Conservation (phyloP, 1,140 invertebrate species). For the Bombus huntii region DNA sequence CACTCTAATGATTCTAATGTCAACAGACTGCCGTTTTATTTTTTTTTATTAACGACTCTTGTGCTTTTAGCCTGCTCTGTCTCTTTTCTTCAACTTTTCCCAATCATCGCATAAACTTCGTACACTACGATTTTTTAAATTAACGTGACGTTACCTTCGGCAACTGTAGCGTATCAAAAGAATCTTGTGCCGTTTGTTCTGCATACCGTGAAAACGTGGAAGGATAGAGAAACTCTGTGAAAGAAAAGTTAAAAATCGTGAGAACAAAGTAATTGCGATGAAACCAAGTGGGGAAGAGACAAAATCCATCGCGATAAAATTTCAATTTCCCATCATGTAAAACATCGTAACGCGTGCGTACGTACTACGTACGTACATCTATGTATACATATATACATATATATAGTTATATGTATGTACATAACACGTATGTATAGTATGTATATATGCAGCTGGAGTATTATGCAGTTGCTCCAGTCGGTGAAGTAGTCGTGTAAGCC, state of each 20-base stretch:
- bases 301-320: conserved; percentile 15
- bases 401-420: background rate
- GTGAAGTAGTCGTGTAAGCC: conserved; percentile 68
- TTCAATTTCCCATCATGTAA: conserved; percentile 17
- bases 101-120: too few relatives aligned
- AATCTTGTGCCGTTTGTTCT: too few relatives aligned
- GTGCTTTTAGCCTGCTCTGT: too few relatives aligned
- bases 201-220: background rate
- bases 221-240: background rate
- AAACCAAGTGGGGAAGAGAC: background rate
- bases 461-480: conserved; percentile 65
- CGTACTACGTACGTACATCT: background rate
- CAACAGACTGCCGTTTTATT: too few relatives aligned
- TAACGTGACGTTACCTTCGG: too few relatives aligned
- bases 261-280: background rate
- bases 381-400: background rate
- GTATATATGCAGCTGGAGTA: conserved; percentile 49
- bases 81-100: too few relatives aligned
- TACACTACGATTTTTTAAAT: too few relatives aligned
- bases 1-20: too few relatives aligned
- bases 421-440: background rate
- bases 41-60: too few relatives aligned
- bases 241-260: background rate
- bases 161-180: too few relatives aligned
- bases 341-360: background rate